phyloP scores from a whole-genome alignment of 2,888 invertebrate species.

The Patella depressa region DNA sequence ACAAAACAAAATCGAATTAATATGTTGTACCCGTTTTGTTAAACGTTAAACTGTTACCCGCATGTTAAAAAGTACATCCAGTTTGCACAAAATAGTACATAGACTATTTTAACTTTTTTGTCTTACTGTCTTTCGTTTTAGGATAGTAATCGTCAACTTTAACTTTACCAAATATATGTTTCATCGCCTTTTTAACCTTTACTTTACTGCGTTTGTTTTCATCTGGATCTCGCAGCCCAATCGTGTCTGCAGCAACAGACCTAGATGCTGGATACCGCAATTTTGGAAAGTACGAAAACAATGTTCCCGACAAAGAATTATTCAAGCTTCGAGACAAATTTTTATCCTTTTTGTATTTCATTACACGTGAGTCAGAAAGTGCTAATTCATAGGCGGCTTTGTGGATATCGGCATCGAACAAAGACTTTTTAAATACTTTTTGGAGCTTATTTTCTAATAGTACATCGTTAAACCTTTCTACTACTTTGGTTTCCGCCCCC shows the following conservation, averaged over 20 bases:
- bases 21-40: no score
- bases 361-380: not conserved
- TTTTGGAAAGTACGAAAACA: conserved; percentile 12
- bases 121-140: not conserved
- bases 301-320: not conserved
- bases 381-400: not conserved
- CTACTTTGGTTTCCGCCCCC: not conserved
- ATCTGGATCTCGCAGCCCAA: not conserved
- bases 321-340: not conserved
- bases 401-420: not conserved
- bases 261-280: not conserved
- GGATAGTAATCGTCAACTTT: not conserved
- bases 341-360: conserved; percentile 1
- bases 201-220: not conserved
- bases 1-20: no score
- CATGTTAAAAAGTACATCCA: no score
- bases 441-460: not conserved
- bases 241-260: not conserved
- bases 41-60: no score
- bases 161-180: not conserved
- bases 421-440: no score
- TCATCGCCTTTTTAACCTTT: not conserved
- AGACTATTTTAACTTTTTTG: no score
- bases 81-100: no score
- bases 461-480: not conserved